Base-by-base conservation (phyloP, 2,888 invertebrate genomes). In the Orchesellides sinensis region DNA sequence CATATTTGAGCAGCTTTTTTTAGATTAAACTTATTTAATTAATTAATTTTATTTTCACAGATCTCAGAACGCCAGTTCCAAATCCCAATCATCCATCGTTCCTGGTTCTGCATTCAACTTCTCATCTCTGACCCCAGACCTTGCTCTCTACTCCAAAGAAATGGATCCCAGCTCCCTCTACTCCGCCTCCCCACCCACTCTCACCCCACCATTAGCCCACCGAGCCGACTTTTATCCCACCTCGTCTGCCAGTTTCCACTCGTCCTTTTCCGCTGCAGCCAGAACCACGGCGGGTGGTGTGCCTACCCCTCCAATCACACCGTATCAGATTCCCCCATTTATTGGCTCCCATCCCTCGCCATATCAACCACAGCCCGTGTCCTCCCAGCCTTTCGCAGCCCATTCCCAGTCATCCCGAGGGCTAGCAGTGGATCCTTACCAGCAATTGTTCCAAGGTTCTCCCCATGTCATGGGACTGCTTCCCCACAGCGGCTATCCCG, bases 61-160 rank as follows among this genome's bases (percentile, higher is more conserved):
- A 81, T 83, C 80, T 73, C 84, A 84, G 54, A 80, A 49, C 56
- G 45, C 66, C 54, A 74, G 61, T 32, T 49, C 72, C 14, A 72
- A 80, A 27, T 80, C 79, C 10, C 56, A 65, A 4, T 66, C 80
- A 3, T 79, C 84, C 5, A 85, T 95, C 89, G 95, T 96, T 85
- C 93, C 96, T 6, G 94, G 95, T 27, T 95, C 95, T 90, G 95
- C 96, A 68, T 96, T 96, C 88, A 96, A 96, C 89, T 96, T 96
- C 70, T 86, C 88, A 6, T 83, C 85, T 8, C 73, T 88, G 21
- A 77, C 86, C 1, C 82, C 87, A 0, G 86, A 85, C 23, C 45
- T 88, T 52, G 85, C 86, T 10, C 73, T 88, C 21, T 88, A 88
- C 66, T 84, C 88, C 8, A 87, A 87, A 66, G 87, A 88, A 63